Base-by-base conservation (phyloP, 2,888 invertebrate genomes). In the Tipula unca region DNA sequence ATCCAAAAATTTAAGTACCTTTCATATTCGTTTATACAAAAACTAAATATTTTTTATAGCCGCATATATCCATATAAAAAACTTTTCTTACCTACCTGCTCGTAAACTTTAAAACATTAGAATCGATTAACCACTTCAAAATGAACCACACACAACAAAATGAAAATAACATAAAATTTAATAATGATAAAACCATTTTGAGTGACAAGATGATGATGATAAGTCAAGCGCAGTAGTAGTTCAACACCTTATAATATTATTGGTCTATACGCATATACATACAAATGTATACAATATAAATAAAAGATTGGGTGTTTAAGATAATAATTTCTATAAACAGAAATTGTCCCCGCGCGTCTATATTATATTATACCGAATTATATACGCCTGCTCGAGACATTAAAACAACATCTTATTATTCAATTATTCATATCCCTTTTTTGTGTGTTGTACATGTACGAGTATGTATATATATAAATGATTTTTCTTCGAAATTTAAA, bases 191-290 rank as follows among this genome's bases (percentile, higher is more conserved):
- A 69, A 69, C 25, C 25, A 69, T 25, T 69, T 69, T 69, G 69
- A 69, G 25, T 69, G 69, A 69, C 69, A 25, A 14, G 69, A 69
- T 69, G 69, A 69, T 48, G 17, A 48, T 69, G 69, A 69, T 69
- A 69, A 69, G 69, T 69, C 69, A 69, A 69, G 69, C 69, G 69
- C 69, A 69, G 69, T 69, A 69, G 69, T 69, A 69, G 69, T 69
- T 69, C 69, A 69, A 25, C 69, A 69, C 69, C 69, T 69, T n/a
- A n/a, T n/a, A 17, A 48, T 48, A 17, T 48, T 17, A 48, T 48
- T 69, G 69, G 69, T 69, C 25, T 25, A 25, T 69, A 5, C n/a
- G n/a, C n/a, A 17, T 17, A 48, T 17, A 48, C n/a, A 48, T 48
- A 6, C 48, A 48, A 17, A n/a, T 4, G 3, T 48, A 20, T 17